These are phyloP conservation scores for Stenodera caucasica DNA, from an alignment of 2,888 invertebrate genomes.

Conservation along the genomic window DNA sequence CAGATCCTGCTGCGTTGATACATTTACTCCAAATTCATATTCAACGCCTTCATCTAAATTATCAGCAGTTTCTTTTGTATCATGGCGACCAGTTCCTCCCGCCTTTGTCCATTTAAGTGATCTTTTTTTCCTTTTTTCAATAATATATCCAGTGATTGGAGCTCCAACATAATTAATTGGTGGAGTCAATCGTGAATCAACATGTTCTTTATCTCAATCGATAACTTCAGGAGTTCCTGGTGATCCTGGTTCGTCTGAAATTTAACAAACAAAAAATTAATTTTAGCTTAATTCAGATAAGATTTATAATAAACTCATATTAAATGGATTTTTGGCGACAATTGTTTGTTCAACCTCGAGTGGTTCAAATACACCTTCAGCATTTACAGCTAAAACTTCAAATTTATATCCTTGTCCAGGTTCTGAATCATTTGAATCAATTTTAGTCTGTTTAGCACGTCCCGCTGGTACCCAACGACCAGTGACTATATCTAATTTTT, in stretches of 20 bases:
- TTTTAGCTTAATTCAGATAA: background rate
- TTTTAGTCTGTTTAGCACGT: constrained; percentile 80
- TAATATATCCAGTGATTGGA: constrained; percentile 87
- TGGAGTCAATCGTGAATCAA: constrained; percentile 91
- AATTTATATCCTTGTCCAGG: constrained; percentile 99
- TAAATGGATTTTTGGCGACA: constrained; percentile 98
- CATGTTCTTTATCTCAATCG: constrained; percentile 96
- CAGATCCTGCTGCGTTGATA: constrained; percentile 91
- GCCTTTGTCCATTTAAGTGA: constrained; percentile 89
- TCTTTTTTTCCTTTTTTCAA: constrained; percentile 91
- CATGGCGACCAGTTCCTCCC: constrained; percentile 69
- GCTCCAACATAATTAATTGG: constrained; percentile 88
- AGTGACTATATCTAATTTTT: constrained; percentile 83
- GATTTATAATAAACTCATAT: constrained; percentile 52
- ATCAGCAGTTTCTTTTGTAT: constrained; percentile 79
- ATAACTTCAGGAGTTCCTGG: constrained; percentile 87
- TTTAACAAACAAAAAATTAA: constrained; percentile 12
- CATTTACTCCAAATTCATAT: constrained; percentile 91
- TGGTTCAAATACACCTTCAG: constrained; percentile 95
- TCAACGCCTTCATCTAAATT: constrained; percentile 91
- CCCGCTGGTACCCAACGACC: constrained; percentile 69
- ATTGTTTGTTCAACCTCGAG: constrained; percentile 86
- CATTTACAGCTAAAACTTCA: constrained; percentile 94
- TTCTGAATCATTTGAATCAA: constrained; percentile 86
- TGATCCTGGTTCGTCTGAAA: constrained; percentile 84